Evolutionary conservation across 2,888 invertebrate genomes (phyloP).

Genomic region (Cosmia trapezina): DNA sequence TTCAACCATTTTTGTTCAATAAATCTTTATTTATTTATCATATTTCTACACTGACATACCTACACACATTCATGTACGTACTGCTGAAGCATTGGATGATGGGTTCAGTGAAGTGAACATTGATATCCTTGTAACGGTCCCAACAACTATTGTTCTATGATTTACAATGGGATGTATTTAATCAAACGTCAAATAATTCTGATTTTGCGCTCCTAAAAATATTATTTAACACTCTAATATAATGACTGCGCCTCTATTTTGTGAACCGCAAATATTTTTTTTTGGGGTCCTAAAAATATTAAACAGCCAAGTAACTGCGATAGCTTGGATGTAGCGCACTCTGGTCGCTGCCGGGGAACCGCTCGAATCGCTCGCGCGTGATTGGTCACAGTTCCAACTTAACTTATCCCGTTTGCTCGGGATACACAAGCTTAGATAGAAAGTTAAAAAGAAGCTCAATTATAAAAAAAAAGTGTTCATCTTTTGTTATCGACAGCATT

Average conservation of each 20-base stretch:
- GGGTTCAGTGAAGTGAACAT: slow-evolving; percentile 9
- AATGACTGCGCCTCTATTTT: background rate
- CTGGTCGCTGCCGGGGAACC: background rate
- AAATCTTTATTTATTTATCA: too few relatives aligned
- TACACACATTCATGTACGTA: too few relatives aligned
- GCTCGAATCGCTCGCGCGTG: background rate
- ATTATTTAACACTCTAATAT: background rate
- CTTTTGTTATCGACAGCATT: background rate
- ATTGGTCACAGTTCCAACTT: background rate
- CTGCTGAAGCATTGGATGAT: background rate
- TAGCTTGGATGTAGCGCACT: background rate
- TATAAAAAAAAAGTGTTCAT: too few relatives aligned
- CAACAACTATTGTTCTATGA: background rate
- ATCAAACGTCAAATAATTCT: background rate
- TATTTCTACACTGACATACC: background rate
- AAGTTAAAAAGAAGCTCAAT: too few relatives aligned
- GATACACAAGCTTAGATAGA: too few relatives aligned
- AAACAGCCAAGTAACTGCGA: background rate
- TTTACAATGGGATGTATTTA: background rate
- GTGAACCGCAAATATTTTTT: background rate
- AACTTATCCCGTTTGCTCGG: too few relatives aligned
- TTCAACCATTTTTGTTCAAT: too few relatives aligned
- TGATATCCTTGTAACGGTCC: background rate
- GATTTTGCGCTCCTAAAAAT: background rate
- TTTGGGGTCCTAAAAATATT: background rate